These are phyloP conservation scores for Melinaea marsaeus DNA, from an alignment of 2,888 invertebrate species.

Conservation along the genomic window DNA sequence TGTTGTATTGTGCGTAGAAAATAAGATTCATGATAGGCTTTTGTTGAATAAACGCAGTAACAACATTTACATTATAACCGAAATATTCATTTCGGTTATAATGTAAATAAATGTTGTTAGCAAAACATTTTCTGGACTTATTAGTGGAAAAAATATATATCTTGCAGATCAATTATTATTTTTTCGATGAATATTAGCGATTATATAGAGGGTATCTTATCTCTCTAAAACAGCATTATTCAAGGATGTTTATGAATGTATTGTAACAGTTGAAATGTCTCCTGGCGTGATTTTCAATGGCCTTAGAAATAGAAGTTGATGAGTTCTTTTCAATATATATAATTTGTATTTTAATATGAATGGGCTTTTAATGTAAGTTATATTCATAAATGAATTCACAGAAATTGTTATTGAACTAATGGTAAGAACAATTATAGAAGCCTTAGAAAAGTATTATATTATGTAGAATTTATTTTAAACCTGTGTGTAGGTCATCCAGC, in stretches of 20 bases:
- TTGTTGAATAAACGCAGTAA: no score
- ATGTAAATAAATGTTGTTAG: no score
- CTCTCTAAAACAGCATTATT: not conserved
- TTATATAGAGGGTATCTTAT: not conserved
- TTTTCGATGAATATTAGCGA: not conserved
- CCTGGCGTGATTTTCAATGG: constrained; percentile 4
- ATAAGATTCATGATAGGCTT: no score
- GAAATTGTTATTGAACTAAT: no score
- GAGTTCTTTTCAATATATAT: constrained; percentile 8
- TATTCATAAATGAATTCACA: no score
- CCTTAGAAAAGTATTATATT: not conserved
- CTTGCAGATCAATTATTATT: no score
- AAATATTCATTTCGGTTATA: no score
- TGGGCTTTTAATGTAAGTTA: not conserved
- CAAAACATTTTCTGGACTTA: no score
- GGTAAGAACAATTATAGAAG: no score
- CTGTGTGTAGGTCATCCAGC: constrained; percentile 99
- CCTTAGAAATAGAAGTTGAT: constrained; percentile 8
- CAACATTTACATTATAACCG: no score
- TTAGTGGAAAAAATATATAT: no score
- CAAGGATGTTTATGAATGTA: constrained; percentile 1
- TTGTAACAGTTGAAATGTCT: constrained; percentile 4
- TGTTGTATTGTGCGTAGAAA: no score
- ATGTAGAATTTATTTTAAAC: constrained; percentile 60
- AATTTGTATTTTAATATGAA: constrained; percentile 1